Evolutionary conservation across 1,140 invertebrate species (phyloP).

Genomic region (Lepidostoma basale): DNA sequence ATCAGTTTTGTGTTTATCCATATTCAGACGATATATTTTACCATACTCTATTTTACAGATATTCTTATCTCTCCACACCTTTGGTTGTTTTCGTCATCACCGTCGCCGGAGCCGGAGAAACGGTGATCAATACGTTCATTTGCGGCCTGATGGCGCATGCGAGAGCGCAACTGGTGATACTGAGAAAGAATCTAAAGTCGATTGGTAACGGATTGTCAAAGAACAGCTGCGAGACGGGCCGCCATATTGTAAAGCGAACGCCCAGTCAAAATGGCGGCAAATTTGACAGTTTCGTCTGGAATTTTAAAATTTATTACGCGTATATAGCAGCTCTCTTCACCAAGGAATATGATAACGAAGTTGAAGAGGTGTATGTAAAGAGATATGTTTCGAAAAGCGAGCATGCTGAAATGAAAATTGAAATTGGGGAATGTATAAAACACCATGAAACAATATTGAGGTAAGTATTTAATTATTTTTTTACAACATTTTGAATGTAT

Average conservation of each 20-base stretch:
- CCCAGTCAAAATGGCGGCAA: not conserved
- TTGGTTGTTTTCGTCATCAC: constrained; percentile 12
- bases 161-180: constrained; percentile 29
- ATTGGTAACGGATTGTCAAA: constrained; percentile 14
- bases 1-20: too few relatives aligned
- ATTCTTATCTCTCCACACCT: too few relatives aligned
- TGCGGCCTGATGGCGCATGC: constrained; percentile 36
- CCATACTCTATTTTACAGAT: too few relatives aligned
- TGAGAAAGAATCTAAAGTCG: constrained; percentile 14
- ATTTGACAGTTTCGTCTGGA: not conserved
- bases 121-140: constrained; percentile 36
- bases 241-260: not conserved
- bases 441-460: constrained; percentile 29
- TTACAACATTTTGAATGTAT: too few relatives aligned
- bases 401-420: too few relatives aligned
- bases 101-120: not conserved
- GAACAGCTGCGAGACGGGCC: not conserved
- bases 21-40: too few relatives aligned
- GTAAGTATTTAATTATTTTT: constrained; percentile 37
- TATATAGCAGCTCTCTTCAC: not conserved
- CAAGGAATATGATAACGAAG: not conserved
- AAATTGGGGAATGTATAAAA: constrained; percentile 35
- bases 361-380: not conserved
- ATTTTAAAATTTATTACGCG: not conserved
- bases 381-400: not conserved